phyloP scores from a whole-genome alignment of 2,113 vertebrate species.

The Serilophus lunatus region DNA sequence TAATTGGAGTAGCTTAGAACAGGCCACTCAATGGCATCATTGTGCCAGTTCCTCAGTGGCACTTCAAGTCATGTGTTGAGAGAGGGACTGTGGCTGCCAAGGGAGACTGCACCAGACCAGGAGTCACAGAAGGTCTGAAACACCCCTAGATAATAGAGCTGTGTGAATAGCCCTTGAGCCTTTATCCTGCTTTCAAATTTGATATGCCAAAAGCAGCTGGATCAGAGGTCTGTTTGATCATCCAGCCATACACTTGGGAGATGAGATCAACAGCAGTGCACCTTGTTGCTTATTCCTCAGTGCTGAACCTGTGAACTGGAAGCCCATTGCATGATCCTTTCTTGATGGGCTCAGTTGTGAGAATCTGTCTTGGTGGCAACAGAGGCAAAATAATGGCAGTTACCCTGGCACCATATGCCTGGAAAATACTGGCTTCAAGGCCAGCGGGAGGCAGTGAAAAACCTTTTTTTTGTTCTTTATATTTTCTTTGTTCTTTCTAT shows the following conservation, averaged over 20 bases:
- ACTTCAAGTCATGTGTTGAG: not conserved
- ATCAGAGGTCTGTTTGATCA: constrained; percentile 18
- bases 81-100: not conserved
- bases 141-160: not conserved
- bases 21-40: rapidly evolving
- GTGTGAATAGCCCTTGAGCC: not conserved
- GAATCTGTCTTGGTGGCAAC: not conserved
- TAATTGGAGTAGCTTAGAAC: not conserved
- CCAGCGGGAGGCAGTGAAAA: constrained; percentile 23
- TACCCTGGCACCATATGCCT: not conserved
- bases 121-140: not conserved
- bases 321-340: not conserved
- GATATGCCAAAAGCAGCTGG: not conserved
- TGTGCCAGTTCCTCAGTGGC: not conserved
- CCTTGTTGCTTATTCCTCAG: not conserved
- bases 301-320: not conserved
- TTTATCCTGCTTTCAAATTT: not conserved
- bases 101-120: not conserved
- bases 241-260: not conserved
- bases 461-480: too few species aligned
- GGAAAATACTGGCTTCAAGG: not conserved
- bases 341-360: not conserved
- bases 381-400: not conserved
- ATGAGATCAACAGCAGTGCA: not conserved
- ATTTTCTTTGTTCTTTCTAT: not conserved